Percentiles rank a stretch among this genome's conserved stretches.
phyloP scores from a whole-genome alignment of 2,113 vertebrate genomes.

The Cyrtonyx montezumae region DNA sequence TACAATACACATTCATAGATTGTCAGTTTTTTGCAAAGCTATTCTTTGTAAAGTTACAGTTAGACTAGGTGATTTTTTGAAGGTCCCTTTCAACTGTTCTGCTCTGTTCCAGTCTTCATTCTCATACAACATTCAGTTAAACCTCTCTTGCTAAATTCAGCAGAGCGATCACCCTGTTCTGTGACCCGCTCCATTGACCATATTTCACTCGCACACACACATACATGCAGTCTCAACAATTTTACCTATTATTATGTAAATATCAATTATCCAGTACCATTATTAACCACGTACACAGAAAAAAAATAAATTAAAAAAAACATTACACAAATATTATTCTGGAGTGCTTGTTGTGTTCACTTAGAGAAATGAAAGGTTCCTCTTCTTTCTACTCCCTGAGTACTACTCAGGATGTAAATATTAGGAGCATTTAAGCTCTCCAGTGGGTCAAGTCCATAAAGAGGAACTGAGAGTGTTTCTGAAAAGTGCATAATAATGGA shows the following conservation, averaged over 20 bases:
- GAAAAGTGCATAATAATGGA: neutral
- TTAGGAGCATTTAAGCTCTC: neutral
- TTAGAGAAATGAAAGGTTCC: slow-evolving; percentile 22
- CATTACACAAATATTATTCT: slow-evolving; percentile 63
- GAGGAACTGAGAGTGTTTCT: neutral
- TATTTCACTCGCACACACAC: neutral
- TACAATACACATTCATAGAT: neutral
- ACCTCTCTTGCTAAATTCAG: neutral
- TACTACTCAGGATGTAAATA: neutral
- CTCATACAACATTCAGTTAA: neutral
- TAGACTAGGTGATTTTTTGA: neutral
- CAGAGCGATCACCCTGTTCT: neutral
- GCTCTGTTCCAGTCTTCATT: neutral
- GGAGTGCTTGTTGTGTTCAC: slow-evolving; percentile 47
- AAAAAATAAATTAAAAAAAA: neutral
- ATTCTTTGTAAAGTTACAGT: neutral
- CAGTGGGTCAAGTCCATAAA: neutral
- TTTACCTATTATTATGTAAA: neutral
- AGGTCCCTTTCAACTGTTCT: neutral
- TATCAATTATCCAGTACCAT: neutral
- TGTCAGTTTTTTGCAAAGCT: neutral
- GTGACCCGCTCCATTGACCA: neutral
- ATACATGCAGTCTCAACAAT: neutral
- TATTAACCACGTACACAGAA: neutral
- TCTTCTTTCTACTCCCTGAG: slow-evolving; percentile 51